A percentile compares a stretch with the other conserved stretches of the same genome.
Evolutionary conservation across 2,797 vertebrate genomes (phyloP).

Genomic region (Microchirus variegatus): DNA sequence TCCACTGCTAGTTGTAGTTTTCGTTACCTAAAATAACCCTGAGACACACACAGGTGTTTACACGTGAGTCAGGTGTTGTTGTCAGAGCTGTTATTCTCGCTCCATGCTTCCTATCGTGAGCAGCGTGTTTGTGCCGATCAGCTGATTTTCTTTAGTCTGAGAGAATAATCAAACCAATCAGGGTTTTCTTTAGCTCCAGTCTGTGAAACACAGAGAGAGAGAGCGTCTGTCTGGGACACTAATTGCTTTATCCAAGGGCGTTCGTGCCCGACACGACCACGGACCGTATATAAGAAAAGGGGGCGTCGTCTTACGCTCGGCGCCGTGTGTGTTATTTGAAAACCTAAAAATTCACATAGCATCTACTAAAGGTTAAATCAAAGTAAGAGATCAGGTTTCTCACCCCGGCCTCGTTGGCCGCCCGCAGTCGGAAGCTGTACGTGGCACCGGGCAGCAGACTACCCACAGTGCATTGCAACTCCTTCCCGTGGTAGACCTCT

Average conservation of each 20-base stretch:
- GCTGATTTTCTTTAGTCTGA: constrained; percentile 22
- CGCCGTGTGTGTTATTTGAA: too few species aligned
- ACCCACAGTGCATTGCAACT: constrained; percentile 89
- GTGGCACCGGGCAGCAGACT: constrained; percentile 91
- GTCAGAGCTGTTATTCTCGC: background rate
- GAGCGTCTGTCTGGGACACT: constrained; percentile 40
- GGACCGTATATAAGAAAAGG: too few species aligned
- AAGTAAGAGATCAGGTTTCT: constrained; percentile 45
- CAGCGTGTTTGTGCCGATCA: constrained; percentile 30
- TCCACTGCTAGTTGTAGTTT: too few species aligned
- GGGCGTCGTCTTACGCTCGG: too few species aligned
- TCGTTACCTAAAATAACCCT: too few species aligned
- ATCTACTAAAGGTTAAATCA: too few species aligned
- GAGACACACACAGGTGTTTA: background rate
- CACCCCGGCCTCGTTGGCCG: constrained; percentile 94
- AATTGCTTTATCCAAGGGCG: background rate
- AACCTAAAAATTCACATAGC: too few species aligned
- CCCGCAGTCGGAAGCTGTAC: constrained; percentile 89
- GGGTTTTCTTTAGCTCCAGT: constrained; percentile 9
- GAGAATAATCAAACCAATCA: constrained; percentile 38
- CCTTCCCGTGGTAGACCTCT: constrained; percentile 89
- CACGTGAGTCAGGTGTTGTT: background rate
- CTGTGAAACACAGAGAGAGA: constrained; percentile 15
- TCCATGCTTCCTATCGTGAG: background rate
- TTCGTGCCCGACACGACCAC: background rate